These are phyloP conservation scores for Odobenus rosmarus DNA, from an alignment of 2,113 vertebrate genomes.

Conservation along the genomic window DNA sequence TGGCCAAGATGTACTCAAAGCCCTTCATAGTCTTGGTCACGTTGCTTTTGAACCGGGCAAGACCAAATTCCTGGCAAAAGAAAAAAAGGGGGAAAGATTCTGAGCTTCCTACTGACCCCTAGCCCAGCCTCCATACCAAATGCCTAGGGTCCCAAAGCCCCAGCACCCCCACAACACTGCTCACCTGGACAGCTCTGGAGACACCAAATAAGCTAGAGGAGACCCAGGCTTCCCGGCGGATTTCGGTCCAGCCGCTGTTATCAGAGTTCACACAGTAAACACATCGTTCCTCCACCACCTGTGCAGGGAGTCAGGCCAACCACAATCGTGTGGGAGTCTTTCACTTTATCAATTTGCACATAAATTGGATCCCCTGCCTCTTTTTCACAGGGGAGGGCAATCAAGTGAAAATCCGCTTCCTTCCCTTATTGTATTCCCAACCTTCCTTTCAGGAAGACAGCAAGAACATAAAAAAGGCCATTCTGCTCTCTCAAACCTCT, in stretches of 20 bases:
- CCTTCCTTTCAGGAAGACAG: background rate
- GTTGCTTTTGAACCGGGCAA: conserved; percentile 96
- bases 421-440: rapidly evolving
- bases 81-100: background rate
- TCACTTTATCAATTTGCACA: background rate
- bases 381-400: background rate
- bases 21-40: conserved; percentile 97
- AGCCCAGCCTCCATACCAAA: background rate
- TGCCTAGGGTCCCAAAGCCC: background rate
- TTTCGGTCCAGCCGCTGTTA: conserved; percentile 94
- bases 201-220: conserved; percentile 95
- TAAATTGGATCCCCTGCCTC: background rate
- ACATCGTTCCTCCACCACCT: conserved; percentile 96
- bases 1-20: conserved; percentile 95
- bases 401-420: background rate
- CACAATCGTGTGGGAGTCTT: background rate
- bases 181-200: conserved; percentile 96
- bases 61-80: conserved; percentile 94
- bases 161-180: background rate
- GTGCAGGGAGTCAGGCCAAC: conserved; percentile 10
- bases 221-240: conserved; percentile 97
- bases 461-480: background rate
- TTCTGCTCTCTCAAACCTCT: background rate
- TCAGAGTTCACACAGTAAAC: conserved; percentile 92
- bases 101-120: background rate